These are phyloP conservation scores for Tetraneura akinire DNA, from an alignment of 1,140 invertebrate genomes.

Conservation along the genomic window DNA sequence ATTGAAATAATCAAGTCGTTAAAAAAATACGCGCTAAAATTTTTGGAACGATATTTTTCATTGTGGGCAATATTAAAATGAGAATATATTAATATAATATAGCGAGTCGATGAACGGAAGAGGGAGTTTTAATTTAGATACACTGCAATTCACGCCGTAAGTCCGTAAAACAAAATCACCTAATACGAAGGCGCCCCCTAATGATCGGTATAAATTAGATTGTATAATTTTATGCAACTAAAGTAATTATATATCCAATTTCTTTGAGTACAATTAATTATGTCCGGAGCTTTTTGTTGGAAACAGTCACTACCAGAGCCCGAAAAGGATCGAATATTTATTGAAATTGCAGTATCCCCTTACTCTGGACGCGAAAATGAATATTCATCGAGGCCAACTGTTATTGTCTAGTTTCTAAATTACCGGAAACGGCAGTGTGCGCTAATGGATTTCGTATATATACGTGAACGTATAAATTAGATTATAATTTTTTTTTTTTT, in stretches of 20 bases:
- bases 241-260: background rate
- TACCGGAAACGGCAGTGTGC: background rate
- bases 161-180: background rate
- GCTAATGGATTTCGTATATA: background rate
- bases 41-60: no score
- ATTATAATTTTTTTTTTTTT: background rate
- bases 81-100: background rate
- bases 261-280: slow-evolving; percentile 27
- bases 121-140: background rate
- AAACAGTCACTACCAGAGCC: background rate
- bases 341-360: slow-evolving; percentile 1
- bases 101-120: background rate
- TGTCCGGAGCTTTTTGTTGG: background rate
- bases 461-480: background rate
- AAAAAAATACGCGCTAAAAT: no score
- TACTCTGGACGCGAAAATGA: background rate
- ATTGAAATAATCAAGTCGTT: no score
- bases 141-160: no score
- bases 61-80: background rate
- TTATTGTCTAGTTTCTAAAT: slow-evolving; percentile 4
- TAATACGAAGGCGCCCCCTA: background rate
- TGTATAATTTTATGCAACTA: background rate
- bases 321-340: slow-evolving; percentile 29
- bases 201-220: slow-evolving; percentile 18
- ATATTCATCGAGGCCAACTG: slow-evolving; percentile 6